Conservation (phyloP, 2,113 vertebrate genomes). For the Tretioscincus oriximinensis region DNA sequence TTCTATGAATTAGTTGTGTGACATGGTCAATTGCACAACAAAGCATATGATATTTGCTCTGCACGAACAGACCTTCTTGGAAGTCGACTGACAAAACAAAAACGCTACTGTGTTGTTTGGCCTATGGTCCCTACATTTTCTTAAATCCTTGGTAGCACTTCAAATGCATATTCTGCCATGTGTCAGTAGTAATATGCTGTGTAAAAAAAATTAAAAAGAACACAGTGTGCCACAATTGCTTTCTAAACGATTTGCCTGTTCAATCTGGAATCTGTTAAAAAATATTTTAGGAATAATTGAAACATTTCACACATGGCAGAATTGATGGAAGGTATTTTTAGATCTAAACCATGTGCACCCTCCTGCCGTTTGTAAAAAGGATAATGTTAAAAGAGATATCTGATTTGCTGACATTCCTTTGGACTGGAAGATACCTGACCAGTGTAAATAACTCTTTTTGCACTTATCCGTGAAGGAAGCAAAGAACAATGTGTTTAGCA, state of each 20-base stretch:
- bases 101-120: constrained; percentile 54
- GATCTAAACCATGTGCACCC: constrained; percentile 67
- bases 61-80: constrained; percentile 38
- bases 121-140: constrained; percentile 58
- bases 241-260: constrained; percentile 65
- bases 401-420: constrained; percentile 60
- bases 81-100: constrained; percentile 44
- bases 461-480: constrained; percentile 55
- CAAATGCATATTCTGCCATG: constrained; percentile 60
- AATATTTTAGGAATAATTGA: constrained; percentile 75
- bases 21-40: neutral
- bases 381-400: constrained; percentile 50
- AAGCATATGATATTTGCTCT: neutral
- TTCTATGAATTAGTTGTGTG: neutral
- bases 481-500: neutral
- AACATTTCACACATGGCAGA: constrained; percentile 75
- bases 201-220: constrained; percentile 61
- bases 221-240: constrained; percentile 60
- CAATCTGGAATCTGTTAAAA: constrained; percentile 68
- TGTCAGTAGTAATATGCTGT: constrained; percentile 62
- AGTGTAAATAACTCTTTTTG: constrained; percentile 56
- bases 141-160: constrained; percentile 67
- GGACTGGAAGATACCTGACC: constrained; percentile 57
- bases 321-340: constrained; percentile 68
- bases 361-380: constrained; percentile 59